phyloP scores from a whole-genome alignment of 1,140 invertebrate species.

The Onthophagus taurus region DNA sequence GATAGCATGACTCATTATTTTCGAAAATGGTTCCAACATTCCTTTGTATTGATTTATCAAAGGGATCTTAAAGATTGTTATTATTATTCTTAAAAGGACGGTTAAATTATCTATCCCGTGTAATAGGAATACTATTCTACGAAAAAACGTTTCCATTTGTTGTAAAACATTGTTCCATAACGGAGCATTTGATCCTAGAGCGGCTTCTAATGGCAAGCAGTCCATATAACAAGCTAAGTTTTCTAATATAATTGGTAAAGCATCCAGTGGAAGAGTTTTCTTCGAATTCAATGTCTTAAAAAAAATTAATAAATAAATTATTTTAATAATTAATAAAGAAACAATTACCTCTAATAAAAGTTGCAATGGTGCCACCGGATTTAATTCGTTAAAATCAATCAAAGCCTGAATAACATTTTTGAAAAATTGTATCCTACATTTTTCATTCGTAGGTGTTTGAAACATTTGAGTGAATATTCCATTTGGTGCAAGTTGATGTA shows the following conservation, averaged over 20 bases:
- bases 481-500: slow-evolving; percentile 93
- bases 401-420: slow-evolving; percentile 87
- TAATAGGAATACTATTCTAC: slow-evolving; percentile 66
- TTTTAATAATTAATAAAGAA: slow-evolving; percentile 12
- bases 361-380: slow-evolving; percentile 87
- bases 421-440: slow-evolving; percentile 71
- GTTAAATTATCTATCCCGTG: slow-evolving; percentile 63
- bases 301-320: slow-evolving; percentile 9
- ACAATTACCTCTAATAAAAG: slow-evolving; percentile 70
- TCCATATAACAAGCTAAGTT: slow-evolving; percentile 92
- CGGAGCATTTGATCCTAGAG: slow-evolving; percentile 51
- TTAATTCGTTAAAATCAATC: slow-evolving; percentile 94
- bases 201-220: slow-evolving; percentile 78
- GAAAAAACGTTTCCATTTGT: slow-evolving; percentile 76
- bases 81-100: slow-evolving; percentile 75
- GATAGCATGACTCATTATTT: slow-evolving; percentile 82
- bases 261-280: slow-evolving; percentile 74
- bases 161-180: slow-evolving; percentile 73
- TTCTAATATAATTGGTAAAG: slow-evolving; percentile 61
- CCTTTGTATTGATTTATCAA: slow-evolving; percentile 68
- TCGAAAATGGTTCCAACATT: slow-evolving; percentile 91
- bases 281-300: slow-evolving; percentile 73
- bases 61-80: slow-evolving; percentile 75
- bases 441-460: slow-evolving; percentile 72
- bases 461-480: slow-evolving; percentile 96